phyloP scores from a whole-genome alignment of 2,113 vertebrate genomes.

The Pterocles orientalis region DNA sequence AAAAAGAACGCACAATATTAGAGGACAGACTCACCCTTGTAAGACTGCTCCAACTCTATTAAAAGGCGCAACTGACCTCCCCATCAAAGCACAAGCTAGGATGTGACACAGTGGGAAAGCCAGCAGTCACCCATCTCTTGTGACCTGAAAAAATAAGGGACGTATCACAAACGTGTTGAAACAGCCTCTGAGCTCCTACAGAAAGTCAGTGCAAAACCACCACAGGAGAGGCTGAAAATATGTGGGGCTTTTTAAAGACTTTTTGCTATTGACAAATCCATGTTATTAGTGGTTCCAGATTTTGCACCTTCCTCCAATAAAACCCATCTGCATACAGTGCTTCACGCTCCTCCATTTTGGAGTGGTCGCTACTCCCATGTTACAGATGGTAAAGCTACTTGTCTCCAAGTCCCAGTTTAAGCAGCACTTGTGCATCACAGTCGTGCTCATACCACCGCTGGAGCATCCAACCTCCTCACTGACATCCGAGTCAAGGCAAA shows the following conservation, averaged over 20 bases:
- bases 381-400: rapidly evolving
- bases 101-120: neutral
- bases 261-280: neutral
- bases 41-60: slow-evolving; percentile 10
- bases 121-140: neutral
- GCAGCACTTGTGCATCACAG: neutral
- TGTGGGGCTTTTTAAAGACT: neutral
- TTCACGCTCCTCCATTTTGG: neutral
- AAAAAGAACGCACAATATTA: slow-evolving; percentile 46
- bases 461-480: neutral
- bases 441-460: rapidly evolving
- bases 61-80: neutral
- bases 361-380: neutral
- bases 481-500: neutral
- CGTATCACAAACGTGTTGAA: neutral
- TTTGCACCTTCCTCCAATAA: neutral
- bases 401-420: neutral
- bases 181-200: neutral
- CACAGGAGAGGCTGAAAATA: neutral
- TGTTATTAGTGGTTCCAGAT: neutral
- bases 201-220: neutral
- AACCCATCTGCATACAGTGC: rapidly evolving
- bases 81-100: slow-evolving; percentile 35
- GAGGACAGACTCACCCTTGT: slow-evolving; percentile 51
- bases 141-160: slow-evolving; percentile 46